Conservation (phyloP, 92 coral and sea anemone genomes). For the Diadumene lineata region DNA sequence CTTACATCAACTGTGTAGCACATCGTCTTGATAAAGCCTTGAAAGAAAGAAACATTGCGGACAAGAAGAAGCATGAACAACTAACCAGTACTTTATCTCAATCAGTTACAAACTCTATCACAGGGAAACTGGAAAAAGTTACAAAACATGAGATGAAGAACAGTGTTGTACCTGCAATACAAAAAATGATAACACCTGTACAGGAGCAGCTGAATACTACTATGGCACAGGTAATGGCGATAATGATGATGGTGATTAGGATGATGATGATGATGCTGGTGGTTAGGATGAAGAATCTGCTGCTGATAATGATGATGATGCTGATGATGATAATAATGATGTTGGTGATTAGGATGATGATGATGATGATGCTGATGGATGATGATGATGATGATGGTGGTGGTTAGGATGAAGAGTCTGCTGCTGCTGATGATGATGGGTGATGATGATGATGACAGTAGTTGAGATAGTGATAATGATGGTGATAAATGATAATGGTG, state of each 20-base stretch:
- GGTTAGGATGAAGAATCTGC: neutral
- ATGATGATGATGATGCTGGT: conserved; percentile 3
- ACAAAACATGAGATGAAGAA: conserved; percentile 82
- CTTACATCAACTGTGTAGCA: conserved; percentile 43
- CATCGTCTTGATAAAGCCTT: conserved; percentile 85
- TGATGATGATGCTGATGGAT: conserved; percentile 8
- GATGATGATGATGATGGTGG: conserved; percentile 6
- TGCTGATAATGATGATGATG: conserved; percentile 2
- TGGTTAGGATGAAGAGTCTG: neutral
- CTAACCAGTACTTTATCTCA: conserved; percentile 81
- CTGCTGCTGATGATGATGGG: neutral
- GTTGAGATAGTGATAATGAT: neutral
- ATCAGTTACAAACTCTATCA: conserved; percentile 76
- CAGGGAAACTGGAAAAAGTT: conserved; percentile 89
- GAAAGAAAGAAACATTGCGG: conserved; percentile 77
- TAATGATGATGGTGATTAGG: neutral
- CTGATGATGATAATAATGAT: neutral
- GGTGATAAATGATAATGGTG: neutral
- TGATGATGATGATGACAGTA: neutral
- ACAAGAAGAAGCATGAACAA: conserved; percentile 90
- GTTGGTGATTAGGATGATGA: neutral
- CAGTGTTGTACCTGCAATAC: conserved; percentile 82
- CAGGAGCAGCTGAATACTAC: conserved; percentile 90
- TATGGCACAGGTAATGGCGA: conserved; percentile 69
- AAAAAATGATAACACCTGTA: conserved; percentile 65